Evolutionary conservation across 2,797 vertebrate species (phyloP), one percentile per base, ranked within the genome.

Genomic region (Agapornis canus): DNA sequence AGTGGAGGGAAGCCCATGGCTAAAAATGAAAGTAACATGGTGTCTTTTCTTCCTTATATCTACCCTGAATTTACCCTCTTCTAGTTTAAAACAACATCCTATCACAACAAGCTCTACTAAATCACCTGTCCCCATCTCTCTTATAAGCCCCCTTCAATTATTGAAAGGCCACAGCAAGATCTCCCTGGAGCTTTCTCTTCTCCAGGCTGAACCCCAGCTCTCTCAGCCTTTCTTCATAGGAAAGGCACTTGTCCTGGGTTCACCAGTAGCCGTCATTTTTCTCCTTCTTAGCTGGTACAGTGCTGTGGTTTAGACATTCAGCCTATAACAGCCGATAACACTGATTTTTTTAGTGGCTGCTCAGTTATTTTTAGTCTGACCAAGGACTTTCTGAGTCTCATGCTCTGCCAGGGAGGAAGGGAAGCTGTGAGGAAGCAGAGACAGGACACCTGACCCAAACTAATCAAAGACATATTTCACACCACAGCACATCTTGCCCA

Each of bases 51-150:
- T 65, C 12, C 4, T 65, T 37, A 16, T 8, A n/a, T 23, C 18
- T 35, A 19, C 5, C 32, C 20, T 51, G 11, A 79, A 64, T 17
- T 11, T 51, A n/a, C 11, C 10, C 7, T 26, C 31, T 47, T 75
- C 20, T 6, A 37, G 10, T 64, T 71, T 69, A 40, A 75, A 78
- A 21, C 16, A 54, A n/a, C 52, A n/a, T 39, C 35, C 39, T 52
- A n/a, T n/a, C 2, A 0, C 39, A n/a, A 15, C 6, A 15, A 11
- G 8, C 16, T 4, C 19, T 48, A 35, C 54, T 32, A 23, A 56
- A 32, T 23, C 9, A 35, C 54, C 54, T 35, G 9, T 35, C n/a
- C n/a, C n/a, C 7, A 23, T 35, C 14, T 57, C 13, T 57, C n/a
- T 35, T 57, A 23, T 23, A 57, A 35, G 21, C 21, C 21, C 21